A percentile compares a stretch with the other conserved stretches of the same genome.
Conservation (phyloP, 2,113 vertebrate genomes). For the Rhinoderma darwinii region DNA sequence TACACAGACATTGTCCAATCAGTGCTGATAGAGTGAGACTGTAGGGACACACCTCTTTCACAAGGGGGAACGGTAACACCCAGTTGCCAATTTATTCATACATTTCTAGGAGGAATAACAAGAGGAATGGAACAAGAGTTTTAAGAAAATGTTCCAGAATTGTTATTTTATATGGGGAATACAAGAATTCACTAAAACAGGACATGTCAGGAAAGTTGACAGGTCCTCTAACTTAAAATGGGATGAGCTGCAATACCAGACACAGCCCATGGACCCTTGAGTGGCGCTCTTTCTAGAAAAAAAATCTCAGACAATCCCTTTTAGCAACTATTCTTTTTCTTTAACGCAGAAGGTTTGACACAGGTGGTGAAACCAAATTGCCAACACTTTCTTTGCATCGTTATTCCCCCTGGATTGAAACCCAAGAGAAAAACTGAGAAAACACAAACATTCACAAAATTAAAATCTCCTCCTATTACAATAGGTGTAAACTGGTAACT, state of each 20-base stretch:
- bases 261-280: neutral
- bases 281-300: neutral
- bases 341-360: neutral
- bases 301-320: neutral
- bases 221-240: too few species aligned
- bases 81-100: too few species aligned
- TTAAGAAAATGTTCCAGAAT: too few species aligned
- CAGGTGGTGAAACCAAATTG: neutral
- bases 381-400: neutral
- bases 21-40: too few species aligned
- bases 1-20: too few species aligned
- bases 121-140: too few species aligned
- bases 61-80: too few species aligned
- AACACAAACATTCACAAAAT: neutral
- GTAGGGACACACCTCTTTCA: too few species aligned
- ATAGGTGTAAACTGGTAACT: neutral
- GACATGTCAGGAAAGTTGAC: too few species aligned
- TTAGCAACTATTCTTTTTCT: neutral
- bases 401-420: neutral
- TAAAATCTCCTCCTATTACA: neutral
- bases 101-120: too few species aligned
- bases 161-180: too few species aligned
- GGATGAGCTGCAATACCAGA: neutral
- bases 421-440: conserved; percentile 5
- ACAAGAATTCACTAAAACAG: too few species aligned